A percentile compares a stretch with the other conserved stretches of the same genome.
Conservation (phyloP, 2,797 vertebrate species). For the Vipera ursinii region DNA sequence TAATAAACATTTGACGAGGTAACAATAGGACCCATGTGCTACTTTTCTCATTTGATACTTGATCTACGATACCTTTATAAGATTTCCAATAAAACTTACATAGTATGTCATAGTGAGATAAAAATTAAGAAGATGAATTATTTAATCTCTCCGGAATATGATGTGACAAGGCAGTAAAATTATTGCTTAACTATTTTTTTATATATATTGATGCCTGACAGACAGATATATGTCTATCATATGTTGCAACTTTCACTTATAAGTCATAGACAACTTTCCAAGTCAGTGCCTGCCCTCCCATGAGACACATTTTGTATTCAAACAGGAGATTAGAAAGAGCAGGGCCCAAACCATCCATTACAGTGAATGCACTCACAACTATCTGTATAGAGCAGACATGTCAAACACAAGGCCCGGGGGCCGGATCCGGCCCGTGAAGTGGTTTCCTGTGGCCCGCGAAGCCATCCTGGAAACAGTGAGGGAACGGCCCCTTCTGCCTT, state of each 20-base stretch:
- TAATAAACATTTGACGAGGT: constrained; percentile 39
- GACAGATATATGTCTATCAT: neutral
- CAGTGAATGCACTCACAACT: neutral
- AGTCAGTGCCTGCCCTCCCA: neutral
- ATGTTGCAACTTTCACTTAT: neutral
- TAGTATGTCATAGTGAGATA: constrained; percentile 29
- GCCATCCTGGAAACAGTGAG: too few species aligned
- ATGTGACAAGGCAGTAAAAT: constrained; percentile 32
- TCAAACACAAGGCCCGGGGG: too few species aligned
- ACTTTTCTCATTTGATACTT: constrained; percentile 13
- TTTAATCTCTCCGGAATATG: constrained; percentile 21
- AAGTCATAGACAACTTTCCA: neutral
- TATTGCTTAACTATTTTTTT: constrained; percentile 27
- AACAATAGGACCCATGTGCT: constrained; percentile 29
- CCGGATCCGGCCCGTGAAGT: too few species aligned
- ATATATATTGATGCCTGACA: constrained; percentile 4
- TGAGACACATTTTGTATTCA: neutral
- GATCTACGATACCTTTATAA: neutral
- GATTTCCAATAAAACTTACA: constrained; percentile 37
- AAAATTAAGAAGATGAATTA: constrained; percentile 38
- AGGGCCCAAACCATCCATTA: neutral
- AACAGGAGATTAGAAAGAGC: neutral
- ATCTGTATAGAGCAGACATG: neutral
- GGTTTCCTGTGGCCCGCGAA: too few species aligned
- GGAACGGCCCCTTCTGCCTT: too few species aligned